Conservation (phyloP, 2,113 vertebrate species). For the Pelodiscus sinensis region DNA sequence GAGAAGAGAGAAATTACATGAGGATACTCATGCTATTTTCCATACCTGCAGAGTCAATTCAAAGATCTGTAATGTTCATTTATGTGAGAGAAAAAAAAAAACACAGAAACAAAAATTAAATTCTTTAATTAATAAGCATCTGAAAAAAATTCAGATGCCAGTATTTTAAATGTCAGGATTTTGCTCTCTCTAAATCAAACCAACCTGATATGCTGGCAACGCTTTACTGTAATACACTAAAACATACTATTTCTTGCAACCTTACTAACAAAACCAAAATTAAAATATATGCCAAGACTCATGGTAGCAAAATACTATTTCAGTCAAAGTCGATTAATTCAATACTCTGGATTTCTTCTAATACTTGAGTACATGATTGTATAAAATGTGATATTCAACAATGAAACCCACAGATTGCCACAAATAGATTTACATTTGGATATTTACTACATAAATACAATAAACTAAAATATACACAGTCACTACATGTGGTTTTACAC, state of each 20-base stretch:
- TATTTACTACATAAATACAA: neutral
- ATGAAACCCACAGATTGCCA: too few species aligned
- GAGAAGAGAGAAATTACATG: neutral
- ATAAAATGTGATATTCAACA: neutral
- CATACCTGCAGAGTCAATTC: conserved; percentile 90
- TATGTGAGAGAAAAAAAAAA: conserved; percentile 23
- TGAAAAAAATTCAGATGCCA: conserved; percentile 28
- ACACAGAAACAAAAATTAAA: conserved; percentile 37
- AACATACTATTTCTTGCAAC: neutral
- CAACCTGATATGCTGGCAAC: neutral
- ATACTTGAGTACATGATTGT: neutral
- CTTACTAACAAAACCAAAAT: neutral
- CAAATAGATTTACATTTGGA: neutral
- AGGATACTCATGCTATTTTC: conserved; percentile 33
- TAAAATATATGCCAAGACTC: rapidly evolving
- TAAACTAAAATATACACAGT: neutral
- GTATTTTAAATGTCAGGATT: neutral
- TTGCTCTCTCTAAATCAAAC: neutral
- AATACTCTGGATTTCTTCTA: neutral
- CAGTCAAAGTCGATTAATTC: neutral
- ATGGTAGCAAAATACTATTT: neutral
- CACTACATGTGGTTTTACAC: conserved; percentile 49
- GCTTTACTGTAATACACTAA: neutral
- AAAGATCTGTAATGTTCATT: conserved; percentile 81
- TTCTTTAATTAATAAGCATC: neutral